Percentiles rank a stretch among this genome's conserved stretches.
Evolutionary conservation across 92 coral and sea anemone genomes (phyloP).

Genomic region (Plumapathes pennacea): DNA sequence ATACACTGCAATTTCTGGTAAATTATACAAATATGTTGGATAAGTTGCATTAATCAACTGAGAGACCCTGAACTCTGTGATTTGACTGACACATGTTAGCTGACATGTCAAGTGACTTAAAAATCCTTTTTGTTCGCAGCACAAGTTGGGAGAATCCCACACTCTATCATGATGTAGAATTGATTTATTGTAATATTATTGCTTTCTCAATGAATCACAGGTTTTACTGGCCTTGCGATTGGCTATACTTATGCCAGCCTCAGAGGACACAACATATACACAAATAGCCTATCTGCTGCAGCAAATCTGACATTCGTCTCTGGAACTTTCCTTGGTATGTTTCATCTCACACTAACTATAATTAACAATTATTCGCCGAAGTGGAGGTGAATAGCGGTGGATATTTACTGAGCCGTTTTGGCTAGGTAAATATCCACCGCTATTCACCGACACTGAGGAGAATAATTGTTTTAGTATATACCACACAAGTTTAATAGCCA

Average conservation of each 20-base stretch:
- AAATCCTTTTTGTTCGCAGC: too few species aligned
- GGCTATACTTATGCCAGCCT: conserved; percentile 60
- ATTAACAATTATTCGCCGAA: background rate
- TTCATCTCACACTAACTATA: background rate
- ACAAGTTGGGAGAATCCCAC: too few species aligned
- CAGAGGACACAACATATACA: conserved; percentile 29
- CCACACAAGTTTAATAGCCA: too few species aligned
- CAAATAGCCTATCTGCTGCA: conserved; percentile 50
- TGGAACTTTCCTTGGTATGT: conserved; percentile 73
- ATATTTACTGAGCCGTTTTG: too few species aligned
- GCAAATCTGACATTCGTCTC: conserved; percentile 58
- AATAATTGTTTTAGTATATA: too few species aligned
- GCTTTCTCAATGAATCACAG: conserved; percentile 11
- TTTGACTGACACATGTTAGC: background rate
- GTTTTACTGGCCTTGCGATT: conserved; percentile 60
- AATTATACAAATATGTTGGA: background rate
- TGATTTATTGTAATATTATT: background rate
- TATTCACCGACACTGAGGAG: too few species aligned
- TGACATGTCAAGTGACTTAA: background rate
- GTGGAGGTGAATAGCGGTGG: too few species aligned
- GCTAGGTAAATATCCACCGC: background rate
- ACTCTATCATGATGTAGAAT: too few species aligned
- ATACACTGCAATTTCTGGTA: conserved; percentile 70
- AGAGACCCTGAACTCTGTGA: too few species aligned
- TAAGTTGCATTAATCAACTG: background rate